Base-by-base conservation (phyloP, 2,797 vertebrate species). In the Bovichtus diacanthus region DNA sequence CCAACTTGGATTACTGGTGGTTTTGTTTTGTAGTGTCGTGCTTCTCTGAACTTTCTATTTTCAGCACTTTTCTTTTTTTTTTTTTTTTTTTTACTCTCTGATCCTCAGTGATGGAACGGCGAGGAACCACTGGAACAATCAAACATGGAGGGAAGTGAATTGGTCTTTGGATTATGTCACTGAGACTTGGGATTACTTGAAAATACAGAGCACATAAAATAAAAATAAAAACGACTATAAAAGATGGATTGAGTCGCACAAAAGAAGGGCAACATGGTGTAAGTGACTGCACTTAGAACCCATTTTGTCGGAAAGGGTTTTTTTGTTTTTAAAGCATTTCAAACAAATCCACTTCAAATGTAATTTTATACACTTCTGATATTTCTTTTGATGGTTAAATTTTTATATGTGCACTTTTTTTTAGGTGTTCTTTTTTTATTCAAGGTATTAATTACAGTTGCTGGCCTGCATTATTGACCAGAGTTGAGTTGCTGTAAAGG, bases 151-250 rank as follows among this genome's bases (percentile, higher is more conserved):
- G 46, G n/a, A 55, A 49, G 67, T 29, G 1, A 50, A 11, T 23
- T 34, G 5, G 2, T 61, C 6, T 60, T 54, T 65, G 63, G 55
- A 62, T 70, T 53, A 53, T 63, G 43, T 71, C 64, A 53, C 76
- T 55, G 59, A 82, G 49, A 83, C 38, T 84, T 88, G 83, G 76
- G 46, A 90, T 85, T 89, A 93, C 90, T 92, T 94, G 92, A 93
- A 91, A 74, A 49, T 72, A 80, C 9, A 1, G 62, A 88, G 85
- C 90, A 90, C 90, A 91, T 84, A 51, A 54, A 34, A n/a, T n/a
- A n/a, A n/a, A n/a, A 18, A 61, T 27, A 68, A 34, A 34, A 46
- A 56, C 6, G 59, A 78, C 76, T 12, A 9, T 29, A 29, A 36
- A 64, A 16, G 49, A 27, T 27, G 66, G 25, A 74, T 41, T 68